A percentile compares a stretch with the other conserved stretches of the same genome.
Conservation (phyloP, 2,888 invertebrate species). For the Heliconius hortense region DNA sequence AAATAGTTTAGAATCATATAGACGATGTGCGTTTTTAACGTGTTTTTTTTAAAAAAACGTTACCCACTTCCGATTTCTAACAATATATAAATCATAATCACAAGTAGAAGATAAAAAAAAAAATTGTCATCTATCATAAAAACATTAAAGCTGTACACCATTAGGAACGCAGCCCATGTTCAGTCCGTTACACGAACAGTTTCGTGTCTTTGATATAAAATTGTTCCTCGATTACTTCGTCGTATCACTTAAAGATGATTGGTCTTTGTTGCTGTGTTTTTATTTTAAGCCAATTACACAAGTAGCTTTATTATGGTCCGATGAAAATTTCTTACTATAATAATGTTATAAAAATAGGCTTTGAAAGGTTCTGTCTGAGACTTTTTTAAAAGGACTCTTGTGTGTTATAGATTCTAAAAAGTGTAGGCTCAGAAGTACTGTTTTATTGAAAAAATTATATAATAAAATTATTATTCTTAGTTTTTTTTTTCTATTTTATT, state of each 20-base stretch:
- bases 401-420: too few relatives aligned
- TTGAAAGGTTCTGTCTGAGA: not conserved
- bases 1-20: too few relatives aligned
- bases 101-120: too few relatives aligned
- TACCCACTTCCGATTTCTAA: too few relatives aligned
- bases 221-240: conserved; percentile 42
- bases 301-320: not conserved
- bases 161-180: conserved; percentile 7
- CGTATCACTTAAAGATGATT: conserved; percentile 38
- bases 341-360: not conserved
- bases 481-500: not conserved
- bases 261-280: conserved; percentile 17
- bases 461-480: not conserved
- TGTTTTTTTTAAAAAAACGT: too few relatives aligned
- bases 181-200: conserved; percentile 40
- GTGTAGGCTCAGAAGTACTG: not conserved
- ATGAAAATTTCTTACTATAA: too few relatives aligned
- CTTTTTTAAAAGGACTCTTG: too few relatives aligned
- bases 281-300: conserved; percentile 14
- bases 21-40: too few relatives aligned
- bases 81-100: too few relatives aligned
- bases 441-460: not conserved
- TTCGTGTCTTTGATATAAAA: conserved; percentile 46
- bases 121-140: not conserved
- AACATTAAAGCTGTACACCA: not conserved